phyloP scores from a whole-genome alignment of 2,113 vertebrate species.

The Grammomys surdaster region DNA sequence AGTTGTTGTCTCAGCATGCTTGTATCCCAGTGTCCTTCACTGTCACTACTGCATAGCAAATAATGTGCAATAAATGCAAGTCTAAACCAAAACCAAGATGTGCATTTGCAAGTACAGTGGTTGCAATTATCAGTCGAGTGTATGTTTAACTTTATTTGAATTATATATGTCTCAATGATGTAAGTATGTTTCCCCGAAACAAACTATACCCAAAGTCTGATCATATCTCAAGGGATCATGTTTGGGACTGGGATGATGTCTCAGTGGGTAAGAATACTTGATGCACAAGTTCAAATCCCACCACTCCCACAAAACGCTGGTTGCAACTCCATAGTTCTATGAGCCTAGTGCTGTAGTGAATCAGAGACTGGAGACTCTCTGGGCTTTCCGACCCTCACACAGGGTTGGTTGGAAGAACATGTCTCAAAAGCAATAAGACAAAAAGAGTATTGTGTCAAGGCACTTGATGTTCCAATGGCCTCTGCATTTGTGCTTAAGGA shows the following conservation, averaged over 20 bases:
- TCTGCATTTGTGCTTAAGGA: background rate
- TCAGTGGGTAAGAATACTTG: background rate
- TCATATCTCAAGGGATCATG: background rate
- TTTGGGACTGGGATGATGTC: background rate
- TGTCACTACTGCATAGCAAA: background rate
- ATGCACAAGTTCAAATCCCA: background rate
- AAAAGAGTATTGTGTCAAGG: too few species aligned
- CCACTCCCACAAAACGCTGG: background rate
- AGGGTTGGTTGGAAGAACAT: background rate
- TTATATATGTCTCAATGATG: slow-evolving; percentile 41
- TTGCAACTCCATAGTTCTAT: background rate
- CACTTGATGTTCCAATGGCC: background rate
- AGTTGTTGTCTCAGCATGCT: background rate
- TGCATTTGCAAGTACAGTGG: background rate
- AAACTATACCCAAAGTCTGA: slow-evolving; percentile 37
- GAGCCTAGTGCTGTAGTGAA: too few species aligned
- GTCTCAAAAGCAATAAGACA: background rate
- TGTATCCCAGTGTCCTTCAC: background rate
- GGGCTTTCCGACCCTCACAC: background rate
- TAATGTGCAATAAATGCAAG: background rate
- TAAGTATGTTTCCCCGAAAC: slow-evolving; percentile 51
- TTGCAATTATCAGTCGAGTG: background rate
- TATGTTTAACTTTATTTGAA: background rate
- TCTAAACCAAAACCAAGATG: slow-evolving; percentile 40
- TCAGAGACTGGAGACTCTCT: background rate